phyloP scores from a whole-genome alignment of 1,140 invertebrate species.

The Pemphigus obesinymphae region DNA sequence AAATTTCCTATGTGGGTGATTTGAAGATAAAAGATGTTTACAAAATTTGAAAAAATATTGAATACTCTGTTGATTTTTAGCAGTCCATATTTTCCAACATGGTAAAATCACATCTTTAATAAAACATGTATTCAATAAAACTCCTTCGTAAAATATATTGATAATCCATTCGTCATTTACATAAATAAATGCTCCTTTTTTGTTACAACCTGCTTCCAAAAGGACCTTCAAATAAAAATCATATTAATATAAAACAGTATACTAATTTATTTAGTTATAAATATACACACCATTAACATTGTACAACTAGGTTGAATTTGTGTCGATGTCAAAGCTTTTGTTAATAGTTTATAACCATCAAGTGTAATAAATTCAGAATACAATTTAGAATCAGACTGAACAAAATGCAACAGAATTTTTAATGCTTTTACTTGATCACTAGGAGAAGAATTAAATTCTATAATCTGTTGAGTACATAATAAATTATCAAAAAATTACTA shows the following conservation, averaged over 20 bases:
- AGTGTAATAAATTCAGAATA: constrained; percentile 39
- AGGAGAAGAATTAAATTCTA: constrained; percentile 20
- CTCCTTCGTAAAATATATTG: constrained; percentile 35
- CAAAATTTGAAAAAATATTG: constrained; percentile 38
- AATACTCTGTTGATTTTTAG: constrained; percentile 13
- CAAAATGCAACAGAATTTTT: constrained; percentile 26
- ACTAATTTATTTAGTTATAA: neutral
- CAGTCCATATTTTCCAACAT: constrained; percentile 30
- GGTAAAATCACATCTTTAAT: constrained; percentile 32
- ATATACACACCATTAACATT: constrained; percentile 20
- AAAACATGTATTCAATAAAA: constrained; percentile 21
- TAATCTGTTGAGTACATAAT: neutral
- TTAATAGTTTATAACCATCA: constrained; percentile 39
- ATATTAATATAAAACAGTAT: neutral
- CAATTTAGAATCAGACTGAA: constrained; percentile 25
- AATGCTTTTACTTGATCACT: constrained; percentile 33
- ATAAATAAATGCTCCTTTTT: constrained; percentile 23
- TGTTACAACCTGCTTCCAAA: constrained; percentile 26
- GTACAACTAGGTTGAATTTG: constrained; percentile 20
- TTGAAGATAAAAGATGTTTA: constrained; percentile 32
- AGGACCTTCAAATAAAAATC: neutral
- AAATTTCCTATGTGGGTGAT: constrained; percentile 31
- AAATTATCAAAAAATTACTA: neutral
- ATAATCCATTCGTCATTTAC: constrained; percentile 36
- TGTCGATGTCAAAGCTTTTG: constrained; percentile 29